A percentile compares a stretch with the other conserved stretches of the same genome.
These are phyloP conservation scores for Willisornis vidua DNA, from an alignment of 2,113 vertebrate genomes.

Conservation along the genomic window DNA sequence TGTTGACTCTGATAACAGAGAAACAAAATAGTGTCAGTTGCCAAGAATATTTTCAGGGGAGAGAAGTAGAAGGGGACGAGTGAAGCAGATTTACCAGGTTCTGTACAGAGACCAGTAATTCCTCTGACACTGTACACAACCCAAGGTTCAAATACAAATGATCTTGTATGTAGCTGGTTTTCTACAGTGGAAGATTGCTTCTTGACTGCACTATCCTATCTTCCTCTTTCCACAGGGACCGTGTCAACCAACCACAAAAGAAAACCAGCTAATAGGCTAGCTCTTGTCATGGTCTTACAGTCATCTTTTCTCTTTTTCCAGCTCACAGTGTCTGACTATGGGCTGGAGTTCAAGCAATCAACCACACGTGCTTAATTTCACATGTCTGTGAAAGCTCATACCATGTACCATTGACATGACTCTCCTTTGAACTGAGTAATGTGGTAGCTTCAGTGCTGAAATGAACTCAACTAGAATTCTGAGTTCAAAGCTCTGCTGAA, in stretches of 20 bases:
- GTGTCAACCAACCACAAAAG: neutral
- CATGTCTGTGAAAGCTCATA: neutral
- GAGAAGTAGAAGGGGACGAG: neutral
- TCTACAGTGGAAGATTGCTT: neutral
- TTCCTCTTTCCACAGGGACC: neutral
- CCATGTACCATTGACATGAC: neutral
- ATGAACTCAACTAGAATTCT: neutral
- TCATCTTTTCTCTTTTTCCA: neutral
- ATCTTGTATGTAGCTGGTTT: neutral
- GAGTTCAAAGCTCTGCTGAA: neutral
- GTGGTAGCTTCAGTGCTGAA: neutral
- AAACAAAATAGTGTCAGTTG: neutral
- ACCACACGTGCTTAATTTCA: neutral
- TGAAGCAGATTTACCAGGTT: neutral
- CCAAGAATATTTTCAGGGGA: conserved; percentile 6
- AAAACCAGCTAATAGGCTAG: neutral
- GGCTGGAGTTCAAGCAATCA: neutral
- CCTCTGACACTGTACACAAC: neutral
- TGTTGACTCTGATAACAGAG: neutral
- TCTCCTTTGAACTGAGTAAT: neutral
- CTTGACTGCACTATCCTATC: neutral
- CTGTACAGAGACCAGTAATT: neutral
- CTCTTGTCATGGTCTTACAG: neutral
- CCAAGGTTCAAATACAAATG: neutral
- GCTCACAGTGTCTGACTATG: neutral